Evolutionary conservation across 23 tunicate species (phyloP).

Genomic region (Phallusia fumigata): DNA sequence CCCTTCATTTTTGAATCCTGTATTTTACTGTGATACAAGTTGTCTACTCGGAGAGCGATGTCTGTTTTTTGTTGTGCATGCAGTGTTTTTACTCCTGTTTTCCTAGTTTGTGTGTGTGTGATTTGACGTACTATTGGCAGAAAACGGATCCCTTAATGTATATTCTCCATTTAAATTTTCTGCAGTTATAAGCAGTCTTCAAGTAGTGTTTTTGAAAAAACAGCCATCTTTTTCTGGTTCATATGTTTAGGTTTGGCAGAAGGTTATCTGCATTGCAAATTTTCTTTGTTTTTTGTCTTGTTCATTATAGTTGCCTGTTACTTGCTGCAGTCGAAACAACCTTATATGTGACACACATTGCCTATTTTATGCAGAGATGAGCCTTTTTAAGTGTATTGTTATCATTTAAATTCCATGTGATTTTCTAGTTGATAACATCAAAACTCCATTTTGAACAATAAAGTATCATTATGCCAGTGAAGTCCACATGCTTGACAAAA

Average conservation of each 20-base stretch:
- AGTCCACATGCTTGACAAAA: neutral
- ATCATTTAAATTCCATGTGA: neutral
- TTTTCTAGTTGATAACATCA: neutral
- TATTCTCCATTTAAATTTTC: too few relatives aligned
- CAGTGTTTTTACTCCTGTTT: neutral
- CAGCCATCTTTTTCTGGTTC: neutral
- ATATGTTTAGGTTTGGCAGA: neutral
- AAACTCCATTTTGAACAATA: neutral
- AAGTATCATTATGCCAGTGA: neutral
- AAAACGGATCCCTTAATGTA: too few relatives aligned
- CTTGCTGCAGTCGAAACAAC: neutral
- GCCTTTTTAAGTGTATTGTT: slow-evolving; percentile 1
- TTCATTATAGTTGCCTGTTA: neutral
- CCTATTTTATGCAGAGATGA: slow-evolving; percentile 12
- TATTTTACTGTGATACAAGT: neutral
- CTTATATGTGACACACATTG: neutral
- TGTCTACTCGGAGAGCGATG: slow-evolving; percentile 11
- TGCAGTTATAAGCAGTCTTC: neutral
- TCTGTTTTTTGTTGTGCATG: slow-evolving; percentile 9
- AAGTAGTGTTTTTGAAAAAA: neutral
- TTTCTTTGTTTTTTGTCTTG: neutral
- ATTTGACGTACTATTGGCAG: slow-evolving; percentile 4
- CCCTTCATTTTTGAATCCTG: slow-evolving; percentile 1
- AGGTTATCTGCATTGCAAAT: neutral
- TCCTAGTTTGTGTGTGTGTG: neutral